These are phyloP conservation scores for Drosophila engyochracea DNA, from an alignment of 2,888 invertebrate genomes.

Conservation along the genomic window DNA sequence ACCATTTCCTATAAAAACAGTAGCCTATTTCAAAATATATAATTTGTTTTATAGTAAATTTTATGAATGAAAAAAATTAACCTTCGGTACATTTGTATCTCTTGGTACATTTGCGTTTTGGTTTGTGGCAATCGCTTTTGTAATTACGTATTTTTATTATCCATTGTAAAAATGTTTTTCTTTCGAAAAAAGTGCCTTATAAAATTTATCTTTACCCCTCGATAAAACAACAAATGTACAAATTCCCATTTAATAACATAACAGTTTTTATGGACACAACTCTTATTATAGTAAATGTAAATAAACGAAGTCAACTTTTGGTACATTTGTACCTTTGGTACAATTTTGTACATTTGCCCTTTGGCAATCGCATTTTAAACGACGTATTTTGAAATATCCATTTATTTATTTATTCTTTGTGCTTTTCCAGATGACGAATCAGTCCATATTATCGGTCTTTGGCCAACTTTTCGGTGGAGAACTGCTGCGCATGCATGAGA, in stretches of 20 bases:
- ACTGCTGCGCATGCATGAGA: slow-evolving; percentile 88
- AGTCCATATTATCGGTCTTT: slow-evolving; percentile 90
- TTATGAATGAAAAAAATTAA: too few species aligned
- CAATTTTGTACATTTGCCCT: not conserved
- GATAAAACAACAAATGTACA: too few species aligned
- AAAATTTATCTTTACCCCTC: too few species aligned
- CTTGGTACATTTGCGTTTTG: too few species aligned
- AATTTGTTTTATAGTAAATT: too few species aligned
- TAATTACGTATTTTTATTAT: too few species aligned
- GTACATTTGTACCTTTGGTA: not conserved
- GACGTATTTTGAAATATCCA: not conserved
- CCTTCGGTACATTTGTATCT: too few species aligned
- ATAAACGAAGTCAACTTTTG: not conserved
- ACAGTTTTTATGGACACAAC: not conserved
- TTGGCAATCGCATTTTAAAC: not conserved
- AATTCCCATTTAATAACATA: too few species aligned
- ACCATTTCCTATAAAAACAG: not conserved
- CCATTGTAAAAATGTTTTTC: too few species aligned
- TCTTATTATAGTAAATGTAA: not conserved
- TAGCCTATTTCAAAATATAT: too few species aligned
- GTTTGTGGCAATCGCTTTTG: too few species aligned
- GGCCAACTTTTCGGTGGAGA: slow-evolving; percentile 90
- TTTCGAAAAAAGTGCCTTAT: too few species aligned
- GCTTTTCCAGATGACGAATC: slow-evolving; percentile 88
- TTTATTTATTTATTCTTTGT: not conserved